Conservation (phyloP, 2,888 invertebrate genomes). For the Uropetala carovei region DNA sequence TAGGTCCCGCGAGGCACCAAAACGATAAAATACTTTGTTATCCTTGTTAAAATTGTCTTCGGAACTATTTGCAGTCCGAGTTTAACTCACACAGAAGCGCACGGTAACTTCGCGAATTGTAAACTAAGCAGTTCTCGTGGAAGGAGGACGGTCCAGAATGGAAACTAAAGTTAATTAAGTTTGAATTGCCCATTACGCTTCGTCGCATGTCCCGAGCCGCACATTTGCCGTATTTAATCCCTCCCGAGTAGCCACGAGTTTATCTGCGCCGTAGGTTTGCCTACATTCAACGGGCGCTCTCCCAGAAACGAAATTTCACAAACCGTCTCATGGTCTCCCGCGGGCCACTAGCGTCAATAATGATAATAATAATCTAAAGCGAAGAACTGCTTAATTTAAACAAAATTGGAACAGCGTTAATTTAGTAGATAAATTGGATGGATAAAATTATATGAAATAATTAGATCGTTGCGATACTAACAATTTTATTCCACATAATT, state of each 20-base stretch:
- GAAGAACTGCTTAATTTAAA: too few relatives aligned
- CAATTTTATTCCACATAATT: too few relatives aligned
- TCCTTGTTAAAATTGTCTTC: not conserved
- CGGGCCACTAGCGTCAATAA: too few relatives aligned
- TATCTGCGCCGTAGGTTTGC: not conserved
- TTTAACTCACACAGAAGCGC: not conserved
- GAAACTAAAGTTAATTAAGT: constrained; percentile 23
- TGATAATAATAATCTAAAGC: too few relatives aligned
- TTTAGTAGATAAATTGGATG: too few relatives aligned
- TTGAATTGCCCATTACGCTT: not conserved
- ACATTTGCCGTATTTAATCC: not conserved
- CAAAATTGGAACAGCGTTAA: too few relatives aligned
- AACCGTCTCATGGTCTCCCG: too few relatives aligned
- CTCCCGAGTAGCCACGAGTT: not conserved
- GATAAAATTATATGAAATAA: too few relatives aligned
- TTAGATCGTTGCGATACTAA: too few relatives aligned
- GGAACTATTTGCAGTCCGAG: not conserved
- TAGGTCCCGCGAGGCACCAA: not conserved
- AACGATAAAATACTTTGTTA: not conserved
- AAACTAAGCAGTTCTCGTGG: not conserved
- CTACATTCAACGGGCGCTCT: not conserved
- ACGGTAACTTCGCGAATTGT: not conserved
- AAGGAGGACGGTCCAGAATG: not conserved
- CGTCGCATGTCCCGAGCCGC: not conserved
- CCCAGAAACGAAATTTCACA: too few relatives aligned